Evolutionary conservation across 2,113 vertebrate genomes (phyloP), one percentile per base, ranked within the genome.

Genomic region (Albula goreensis): DNA sequence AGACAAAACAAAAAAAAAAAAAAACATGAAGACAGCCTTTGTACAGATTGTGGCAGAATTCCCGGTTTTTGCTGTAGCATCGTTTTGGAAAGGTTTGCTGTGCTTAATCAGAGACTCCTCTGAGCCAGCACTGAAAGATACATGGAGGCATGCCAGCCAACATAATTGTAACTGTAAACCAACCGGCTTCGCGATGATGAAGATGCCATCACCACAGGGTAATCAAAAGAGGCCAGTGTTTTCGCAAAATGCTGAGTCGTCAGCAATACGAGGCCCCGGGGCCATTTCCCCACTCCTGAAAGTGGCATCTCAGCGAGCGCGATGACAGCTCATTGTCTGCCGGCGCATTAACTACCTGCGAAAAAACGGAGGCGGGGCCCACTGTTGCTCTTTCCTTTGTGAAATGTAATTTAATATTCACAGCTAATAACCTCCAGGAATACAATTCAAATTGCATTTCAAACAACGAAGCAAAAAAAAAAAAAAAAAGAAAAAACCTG

Each of bases 151-250:
- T 77, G 52, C 51, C 79, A 82, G 79, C n/a, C 13, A 83, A 22
- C 70, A 31, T 84, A 51, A 87, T 84, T 87, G 50, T 51, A 56
- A 49, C 48, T 52, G 80, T 88, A 79, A 85, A 82, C 83, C 74
- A 66, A 57, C 87, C 74, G 56, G 80, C 78, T 85, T 56, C 56
- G 50, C 50, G 66, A 60, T 85, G 83, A 88, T 85, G 80, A 88
- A 57, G 83, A 80, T 82, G 53, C 83, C 81, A 19, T 9, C 50
- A 84, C 9, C 51, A 17, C 79, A 56, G 25, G 82, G 56, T 86
- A 86, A 86, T 88, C 82, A 88, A 78, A 88, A 9, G 50, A 57
- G 85, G 52, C 70, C 82, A n/a, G 50, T 83, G 81, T n/a, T 86
- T 86, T 60, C 81, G 31, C 51, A 4, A 60, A 80, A 48, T 50